These are phyloP conservation scores for Myxocyprinus asiaticus DNA, from an alignment of 2,113 vertebrate species.

Conservation along the genomic window DNA sequence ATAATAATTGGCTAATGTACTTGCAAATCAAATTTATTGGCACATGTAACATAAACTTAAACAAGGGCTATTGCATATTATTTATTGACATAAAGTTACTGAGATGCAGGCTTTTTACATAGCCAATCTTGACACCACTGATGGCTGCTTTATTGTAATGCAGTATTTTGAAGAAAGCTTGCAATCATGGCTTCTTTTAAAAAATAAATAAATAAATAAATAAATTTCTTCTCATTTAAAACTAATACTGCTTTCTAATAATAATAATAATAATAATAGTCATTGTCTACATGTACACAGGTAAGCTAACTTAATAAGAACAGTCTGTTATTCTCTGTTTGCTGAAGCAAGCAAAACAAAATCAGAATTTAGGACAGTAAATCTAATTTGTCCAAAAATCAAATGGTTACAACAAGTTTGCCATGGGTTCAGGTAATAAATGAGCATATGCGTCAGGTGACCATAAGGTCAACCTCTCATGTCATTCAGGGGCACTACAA, in stretches of 20 bases:
- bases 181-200: too few relatives aligned
- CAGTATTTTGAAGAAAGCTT: not conserved
- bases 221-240: too few relatives aligned
- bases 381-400: not conserved
- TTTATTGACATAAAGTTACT: constrained; percentile 14
- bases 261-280: too few relatives aligned
- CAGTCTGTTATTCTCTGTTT: too few relatives aligned
- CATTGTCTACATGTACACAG: too few relatives aligned
- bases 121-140: constrained; percentile 16
- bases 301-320: too few relatives aligned
- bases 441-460: constrained; percentile 77
- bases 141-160: not conserved
- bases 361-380: not conserved
- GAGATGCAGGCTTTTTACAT: not conserved
- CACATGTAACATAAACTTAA: not conserved
- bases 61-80: constrained; percentile 10
- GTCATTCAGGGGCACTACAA: constrained; percentile 79
- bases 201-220: too few relatives aligned
- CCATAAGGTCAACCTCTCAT: constrained; percentile 74
- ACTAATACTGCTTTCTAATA: too few relatives aligned
- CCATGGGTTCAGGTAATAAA: constrained; percentile 11
- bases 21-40: constrained; percentile 24
- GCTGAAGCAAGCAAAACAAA: not conserved
- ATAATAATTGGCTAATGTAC: constrained; percentile 1
- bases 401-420: not conserved